Percentiles rank a stretch among this genome's conserved stretches.
Conservation (phyloP, 2,797 vertebrate genomes). For the Pangasius djambal region DNA sequence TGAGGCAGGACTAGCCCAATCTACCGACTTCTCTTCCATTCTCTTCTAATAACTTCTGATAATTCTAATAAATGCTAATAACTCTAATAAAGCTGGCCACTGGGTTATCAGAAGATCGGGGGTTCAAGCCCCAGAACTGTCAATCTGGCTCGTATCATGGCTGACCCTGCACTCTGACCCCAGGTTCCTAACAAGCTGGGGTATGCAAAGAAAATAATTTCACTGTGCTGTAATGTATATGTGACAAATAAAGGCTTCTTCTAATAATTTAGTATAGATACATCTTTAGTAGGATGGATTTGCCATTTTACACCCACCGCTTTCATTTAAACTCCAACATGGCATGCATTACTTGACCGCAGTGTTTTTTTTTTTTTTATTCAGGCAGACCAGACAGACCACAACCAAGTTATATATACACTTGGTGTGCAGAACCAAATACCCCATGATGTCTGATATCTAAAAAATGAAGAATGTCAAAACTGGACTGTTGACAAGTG, state of each 20-base stretch:
- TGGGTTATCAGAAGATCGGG: too few relatives aligned
- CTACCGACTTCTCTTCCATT: constrained; percentile 32
- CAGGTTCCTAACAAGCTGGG: too few relatives aligned
- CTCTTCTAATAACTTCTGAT: constrained; percentile 1
- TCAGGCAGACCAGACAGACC: not conserved
- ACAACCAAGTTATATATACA: not conserved
- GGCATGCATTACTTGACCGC: not conserved
- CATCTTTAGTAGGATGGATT: constrained; percentile 5
- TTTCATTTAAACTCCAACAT: not conserved
- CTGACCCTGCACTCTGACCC: too few relatives aligned
- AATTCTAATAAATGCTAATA: too few relatives aligned
- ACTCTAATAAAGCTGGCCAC: too few relatives aligned
- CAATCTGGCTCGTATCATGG: too few relatives aligned
- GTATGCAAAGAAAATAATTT: too few relatives aligned
- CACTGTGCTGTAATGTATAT: too few relatives aligned
- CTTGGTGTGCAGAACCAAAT: not conserved
- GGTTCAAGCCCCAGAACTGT: too few relatives aligned
- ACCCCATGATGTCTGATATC: not conserved
- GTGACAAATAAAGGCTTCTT: not conserved
- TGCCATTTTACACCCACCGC: not conserved
- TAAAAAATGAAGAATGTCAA: not conserved
- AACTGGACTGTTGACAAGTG: not conserved
- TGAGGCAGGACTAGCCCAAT: constrained; percentile 62
- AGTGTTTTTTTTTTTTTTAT: not conserved
- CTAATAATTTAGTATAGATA: constrained; percentile 7